phyloP scores from a whole-genome alignment of 2,888 invertebrate species.

The Pasiphila rectangulata region DNA sequence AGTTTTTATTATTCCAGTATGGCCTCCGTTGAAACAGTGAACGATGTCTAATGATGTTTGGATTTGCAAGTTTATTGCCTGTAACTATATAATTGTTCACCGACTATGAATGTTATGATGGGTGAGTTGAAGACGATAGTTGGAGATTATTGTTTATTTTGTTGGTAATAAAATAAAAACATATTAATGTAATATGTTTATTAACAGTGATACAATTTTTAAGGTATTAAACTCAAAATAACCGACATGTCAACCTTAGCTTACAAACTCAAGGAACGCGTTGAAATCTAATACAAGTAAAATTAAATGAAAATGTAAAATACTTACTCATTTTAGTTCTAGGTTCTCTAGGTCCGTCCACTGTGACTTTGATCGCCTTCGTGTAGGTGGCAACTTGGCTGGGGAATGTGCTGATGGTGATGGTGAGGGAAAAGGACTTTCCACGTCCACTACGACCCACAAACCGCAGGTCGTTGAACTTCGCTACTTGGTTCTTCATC shows the following conservation, averaged over 20 bases:
- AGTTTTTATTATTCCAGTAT: conserved; percentile 43
- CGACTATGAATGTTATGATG: conserved; percentile 5
- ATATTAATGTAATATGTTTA: no score
- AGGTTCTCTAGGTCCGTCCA: conserved; percentile 99
- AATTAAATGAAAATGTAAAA: conserved; percentile 16
- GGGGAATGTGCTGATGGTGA: conserved; percentile 89
- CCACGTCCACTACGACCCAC: conserved; percentile 98
- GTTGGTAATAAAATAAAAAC: no score
- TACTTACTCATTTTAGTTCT: conserved; percentile 97
- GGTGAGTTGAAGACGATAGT: conserved; percentile 1
- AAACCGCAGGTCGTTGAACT: conserved; percentile 98
- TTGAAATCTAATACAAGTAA: conserved; percentile 24
- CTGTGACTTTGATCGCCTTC: conserved; percentile 99
- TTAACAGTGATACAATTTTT: background rate
- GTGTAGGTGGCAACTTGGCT: conserved; percentile 95
- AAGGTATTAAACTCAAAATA: background rate
- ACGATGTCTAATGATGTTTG: conserved; percentile 21
- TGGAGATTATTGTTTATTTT: no score
- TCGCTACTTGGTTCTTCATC: conserved; percentile 98
- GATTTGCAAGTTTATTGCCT: conserved; percentile 15
- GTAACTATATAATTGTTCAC: conserved; percentile 4
- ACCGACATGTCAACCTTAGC: conserved; percentile 11
- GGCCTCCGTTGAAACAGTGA: conserved; percentile 28
- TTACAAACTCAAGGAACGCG: conserved; percentile 19
- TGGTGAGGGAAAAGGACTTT: conserved; percentile 96